Evolutionary conservation across 2,888 invertebrate species (phyloP).

Genomic region (Nymphalis urticae): DNA sequence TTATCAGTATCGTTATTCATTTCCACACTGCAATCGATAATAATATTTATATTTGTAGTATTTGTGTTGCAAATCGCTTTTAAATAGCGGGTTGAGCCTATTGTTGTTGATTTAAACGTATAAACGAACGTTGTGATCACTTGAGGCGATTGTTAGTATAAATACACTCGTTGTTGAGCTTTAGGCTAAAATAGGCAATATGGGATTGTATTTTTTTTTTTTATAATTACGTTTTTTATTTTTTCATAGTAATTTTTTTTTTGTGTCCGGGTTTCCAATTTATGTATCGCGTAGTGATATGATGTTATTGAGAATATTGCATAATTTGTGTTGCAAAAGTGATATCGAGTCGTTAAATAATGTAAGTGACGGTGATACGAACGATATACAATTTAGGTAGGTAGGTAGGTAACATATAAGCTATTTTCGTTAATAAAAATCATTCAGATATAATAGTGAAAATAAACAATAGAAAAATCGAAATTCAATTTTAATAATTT

Average conservation of each 20-base stretch:
- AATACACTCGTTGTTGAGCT: no score
- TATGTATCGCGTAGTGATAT: not conserved
- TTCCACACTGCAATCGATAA: not conserved
- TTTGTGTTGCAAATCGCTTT: not conserved
- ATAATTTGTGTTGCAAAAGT: slow-evolving; percentile 20
- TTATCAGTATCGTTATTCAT: not conserved
- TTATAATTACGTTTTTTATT: no score
- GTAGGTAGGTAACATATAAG: no score
- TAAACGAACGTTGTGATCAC: not conserved
- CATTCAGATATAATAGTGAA: no score
- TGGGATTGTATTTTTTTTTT: no score
- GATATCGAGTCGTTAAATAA: not conserved
- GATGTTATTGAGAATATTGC: slow-evolving; percentile 18
- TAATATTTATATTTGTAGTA: not conserved
- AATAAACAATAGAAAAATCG: no score
- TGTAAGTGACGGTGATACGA: not conserved
- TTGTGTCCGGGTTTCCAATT: no score
- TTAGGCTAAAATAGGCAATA: no score
- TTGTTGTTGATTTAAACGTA: not conserved
- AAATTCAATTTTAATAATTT: no score
- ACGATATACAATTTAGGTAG: slow-evolving; percentile 14
- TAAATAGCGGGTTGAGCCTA: not conserved
- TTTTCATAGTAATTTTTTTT: no score
- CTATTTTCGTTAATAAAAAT: no score
- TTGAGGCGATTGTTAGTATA: no score